These are phyloP conservation scores for Narcine bancroftii DNA, from an alignment of 2,113 vertebrate genomes.

Conservation along the genomic window DNA sequence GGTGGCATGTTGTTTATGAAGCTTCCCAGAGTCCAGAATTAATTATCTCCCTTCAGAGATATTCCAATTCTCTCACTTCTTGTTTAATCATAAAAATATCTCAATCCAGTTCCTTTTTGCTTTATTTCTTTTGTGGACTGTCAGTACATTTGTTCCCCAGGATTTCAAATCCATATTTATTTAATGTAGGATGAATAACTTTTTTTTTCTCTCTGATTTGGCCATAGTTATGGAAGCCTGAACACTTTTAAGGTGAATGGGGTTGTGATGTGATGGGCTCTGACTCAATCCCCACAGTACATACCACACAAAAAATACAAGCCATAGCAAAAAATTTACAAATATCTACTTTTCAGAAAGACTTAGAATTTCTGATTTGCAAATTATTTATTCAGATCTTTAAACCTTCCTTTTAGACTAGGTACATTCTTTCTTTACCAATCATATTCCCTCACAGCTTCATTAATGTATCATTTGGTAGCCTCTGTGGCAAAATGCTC, in stretches of 20 bases:
- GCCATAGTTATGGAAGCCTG: background rate
- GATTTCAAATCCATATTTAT: background rate
- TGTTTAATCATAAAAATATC: constrained; percentile 8
- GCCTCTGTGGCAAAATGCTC: too few relatives aligned
- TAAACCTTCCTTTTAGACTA: too few relatives aligned
- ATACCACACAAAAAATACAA: too few relatives aligned
- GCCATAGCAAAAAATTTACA: too few relatives aligned
- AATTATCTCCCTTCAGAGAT: background rate
- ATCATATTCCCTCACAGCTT: too few relatives aligned
- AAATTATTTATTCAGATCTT: too few relatives aligned
- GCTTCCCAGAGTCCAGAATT: background rate
- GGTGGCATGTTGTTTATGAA: background rate
- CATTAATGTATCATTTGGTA: too few relatives aligned
- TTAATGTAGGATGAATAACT: background rate
- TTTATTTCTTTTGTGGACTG: background rate
- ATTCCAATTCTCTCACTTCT: background rate
- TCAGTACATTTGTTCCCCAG: background rate
- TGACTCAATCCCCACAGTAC: too few relatives aligned
- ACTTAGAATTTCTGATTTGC: too few relatives aligned
- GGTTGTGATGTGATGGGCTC: too few relatives aligned
- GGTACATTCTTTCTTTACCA: too few relatives aligned
- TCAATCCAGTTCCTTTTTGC: background rate
- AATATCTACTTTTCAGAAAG: too few relatives aligned
- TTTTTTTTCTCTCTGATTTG: background rate
- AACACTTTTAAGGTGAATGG: background rate